Base-by-base conservation (phyloP, 2,113 vertebrate species). In the Thunnus thynnus region DNA sequence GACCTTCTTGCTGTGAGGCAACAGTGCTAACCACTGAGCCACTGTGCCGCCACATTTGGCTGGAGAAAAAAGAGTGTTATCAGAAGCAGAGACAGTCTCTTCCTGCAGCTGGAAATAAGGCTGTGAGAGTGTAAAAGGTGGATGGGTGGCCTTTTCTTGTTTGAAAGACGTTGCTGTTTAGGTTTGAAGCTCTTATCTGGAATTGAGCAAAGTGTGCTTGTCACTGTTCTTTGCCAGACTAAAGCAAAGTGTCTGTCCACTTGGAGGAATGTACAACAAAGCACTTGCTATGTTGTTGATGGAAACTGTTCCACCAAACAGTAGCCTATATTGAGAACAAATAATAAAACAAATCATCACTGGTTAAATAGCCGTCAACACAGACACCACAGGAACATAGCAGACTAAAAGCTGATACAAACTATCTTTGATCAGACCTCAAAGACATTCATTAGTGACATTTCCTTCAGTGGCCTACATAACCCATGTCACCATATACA, bases 131-230 rank as follows among this genome's bases (percentile, higher is more conserved):
- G 20, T 78, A 50, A 75, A 85, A 82, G 58, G 41, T 12, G 51
- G 22, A 65, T 27, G 32, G 47, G 16, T 52, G 58, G 48, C 11
- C 56, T 80, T 18, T 83, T 63, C 46, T 55, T 64, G 46, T 84
- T 72, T 70, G 79, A 81, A 70, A 67, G 60, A 78, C 10, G 25
- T 41, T 30, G 51, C 67, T 87, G 69, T 55, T 72, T 52, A 62
- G 76, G 68, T 86, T 73, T 70, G 64, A 88, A 83, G 73, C 41
- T 60, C 87, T 90, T 90, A 85, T 91, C 90, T 83, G 71, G 61
- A 83, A 67, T 22, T 76, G 54, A 86, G 69, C 67, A 71, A 78
- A 63, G 73, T 72, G 67, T 64, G 83, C 0, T 5, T 22, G 71
- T 76, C 46, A 25, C 36, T 5, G n/a, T 46, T 70, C 51, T 22